Percentiles rank a stretch among this genome's conserved stretches.
Conservation (phyloP, 2,113 vertebrate species). For the Mesoclemmys tuberculata region DNA sequence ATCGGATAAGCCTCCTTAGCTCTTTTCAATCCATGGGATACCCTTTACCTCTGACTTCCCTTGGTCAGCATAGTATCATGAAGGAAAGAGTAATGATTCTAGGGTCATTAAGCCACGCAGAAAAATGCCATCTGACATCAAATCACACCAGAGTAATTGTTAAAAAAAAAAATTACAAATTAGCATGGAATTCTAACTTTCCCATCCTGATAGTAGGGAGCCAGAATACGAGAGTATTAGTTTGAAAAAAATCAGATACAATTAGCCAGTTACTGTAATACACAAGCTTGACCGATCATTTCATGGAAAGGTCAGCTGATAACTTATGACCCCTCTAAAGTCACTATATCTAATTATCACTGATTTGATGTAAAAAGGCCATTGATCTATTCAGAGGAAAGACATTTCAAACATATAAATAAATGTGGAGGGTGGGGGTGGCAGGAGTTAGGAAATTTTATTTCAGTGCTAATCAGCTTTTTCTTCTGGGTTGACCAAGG, state of each 20-base stretch:
- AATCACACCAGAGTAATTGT: slow-evolving; percentile 56
- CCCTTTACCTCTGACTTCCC: slow-evolving; percentile 61
- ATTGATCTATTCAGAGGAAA: slow-evolving; percentile 13
- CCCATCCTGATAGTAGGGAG: slow-evolving; percentile 1
- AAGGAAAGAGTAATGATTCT: slow-evolving; percentile 65
- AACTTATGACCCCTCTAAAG: slow-evolving; percentile 36
- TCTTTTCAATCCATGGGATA: slow-evolving; percentile 71
- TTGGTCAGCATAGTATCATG: slow-evolving; percentile 39
- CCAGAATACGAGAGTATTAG: slow-evolving; percentile 9
- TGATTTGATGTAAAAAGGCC: slow-evolving; percentile 29
- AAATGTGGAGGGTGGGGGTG: slow-evolving; percentile 5
- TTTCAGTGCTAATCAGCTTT: slow-evolving; percentile 41
- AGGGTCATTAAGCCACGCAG: slow-evolving; percentile 72
- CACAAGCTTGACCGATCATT: slow-evolving; percentile 57
- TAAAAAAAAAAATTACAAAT: slow-evolving; percentile 41
- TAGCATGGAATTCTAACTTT: slow-evolving; percentile 34
- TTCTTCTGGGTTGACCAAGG: slow-evolving; percentile 8
- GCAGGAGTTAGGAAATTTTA: not conserved
- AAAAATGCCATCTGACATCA: slow-evolving; percentile 67
- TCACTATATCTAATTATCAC: slow-evolving; percentile 49
- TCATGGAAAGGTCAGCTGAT: slow-evolving; percentile 51
- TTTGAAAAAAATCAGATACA: slow-evolving; percentile 40
- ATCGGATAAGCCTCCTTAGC: slow-evolving; percentile 70
- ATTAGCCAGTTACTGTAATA: slow-evolving; percentile 56
- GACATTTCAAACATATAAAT: slow-evolving; percentile 40